These are phyloP conservation scores for Trinectes maculatus DNA, from an alignment of 2,113 vertebrate genomes.

Conservation along the genomic window DNA sequence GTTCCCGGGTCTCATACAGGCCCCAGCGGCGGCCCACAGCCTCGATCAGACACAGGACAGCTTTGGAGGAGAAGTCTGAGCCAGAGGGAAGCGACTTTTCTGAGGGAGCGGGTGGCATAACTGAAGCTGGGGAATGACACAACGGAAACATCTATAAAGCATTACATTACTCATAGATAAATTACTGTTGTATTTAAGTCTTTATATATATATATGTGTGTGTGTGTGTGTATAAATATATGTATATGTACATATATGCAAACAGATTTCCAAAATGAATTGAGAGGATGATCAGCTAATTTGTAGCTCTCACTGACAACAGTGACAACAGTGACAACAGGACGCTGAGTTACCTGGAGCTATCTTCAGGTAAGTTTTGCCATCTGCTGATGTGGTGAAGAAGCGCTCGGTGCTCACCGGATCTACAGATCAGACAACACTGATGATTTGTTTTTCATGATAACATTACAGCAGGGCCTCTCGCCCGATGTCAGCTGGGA, in stretches of 20 bases:
- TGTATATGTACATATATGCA: no score
- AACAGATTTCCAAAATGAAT: no score
- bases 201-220: no score
- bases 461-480: background rate
- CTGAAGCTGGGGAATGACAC: constrained; percentile 44
- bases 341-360: constrained; percentile 61
- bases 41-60: constrained; percentile 80
- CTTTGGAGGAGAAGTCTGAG: constrained; percentile 81
- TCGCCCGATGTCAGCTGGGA: no score
- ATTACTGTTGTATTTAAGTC: no score
- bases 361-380: constrained; percentile 76
- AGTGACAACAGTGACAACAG: no score
- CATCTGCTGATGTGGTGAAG: constrained; percentile 67
- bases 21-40: constrained; percentile 80
- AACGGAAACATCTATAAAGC: background rate
- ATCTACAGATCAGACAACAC: constrained; percentile 41
- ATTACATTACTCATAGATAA: no score
- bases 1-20: constrained; percentile 78
- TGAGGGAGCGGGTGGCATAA: constrained; percentile 46
- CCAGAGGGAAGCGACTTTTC: constrained; percentile 62
- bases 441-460: no score
- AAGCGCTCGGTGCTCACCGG: constrained; percentile 68
- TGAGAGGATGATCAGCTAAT: no score
- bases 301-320: no score
- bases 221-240: no score